Conservation (phyloP, 92 coral and sea anemone genomes). For the Pocillopora grandis region DNA sequence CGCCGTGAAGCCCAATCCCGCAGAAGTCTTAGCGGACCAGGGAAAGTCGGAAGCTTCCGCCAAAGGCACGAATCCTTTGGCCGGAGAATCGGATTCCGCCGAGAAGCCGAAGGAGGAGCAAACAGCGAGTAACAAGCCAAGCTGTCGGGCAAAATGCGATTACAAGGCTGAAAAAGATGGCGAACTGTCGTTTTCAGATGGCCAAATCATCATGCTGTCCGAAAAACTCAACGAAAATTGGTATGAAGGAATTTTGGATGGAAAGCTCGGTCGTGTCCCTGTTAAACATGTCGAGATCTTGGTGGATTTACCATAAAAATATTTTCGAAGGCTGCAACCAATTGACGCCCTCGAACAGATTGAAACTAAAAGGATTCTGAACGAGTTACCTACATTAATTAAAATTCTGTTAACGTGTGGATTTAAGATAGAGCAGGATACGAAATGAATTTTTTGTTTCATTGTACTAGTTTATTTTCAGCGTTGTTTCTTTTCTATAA, state of each 20-base stretch:
- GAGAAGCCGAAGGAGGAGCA: constrained; percentile 28
- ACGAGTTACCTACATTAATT: constrained; percentile 4
- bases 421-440: background rate
- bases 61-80: constrained; percentile 90
- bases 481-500: background rate
- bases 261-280: constrained; percentile 74
- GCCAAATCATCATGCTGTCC: constrained; percentile 68
- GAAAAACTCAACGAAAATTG: constrained; percentile 58
- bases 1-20: constrained; percentile 16
- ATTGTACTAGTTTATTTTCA: background rate
- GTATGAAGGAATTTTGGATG: constrained; percentile 81
- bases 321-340: background rate
- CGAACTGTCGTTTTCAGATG: constrained; percentile 71
- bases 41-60: constrained; percentile 73
- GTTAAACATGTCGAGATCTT: constrained; percentile 62
- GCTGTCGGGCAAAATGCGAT: constrained; percentile 76
- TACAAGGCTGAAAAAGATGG: constrained; percentile 72
- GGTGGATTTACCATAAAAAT: constrained; percentile 50
- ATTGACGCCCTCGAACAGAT: background rate
- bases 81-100: constrained; percentile 60
- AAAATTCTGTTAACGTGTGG: constrained; percentile 15
- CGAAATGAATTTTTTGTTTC: background rate
- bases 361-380: constrained; percentile 2
- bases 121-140: constrained; percentile 53
- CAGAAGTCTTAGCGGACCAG: constrained; percentile 35